phyloP scores from a whole-genome alignment of 2,113 vertebrate species.

The Rhinoderma darwinii region DNA sequence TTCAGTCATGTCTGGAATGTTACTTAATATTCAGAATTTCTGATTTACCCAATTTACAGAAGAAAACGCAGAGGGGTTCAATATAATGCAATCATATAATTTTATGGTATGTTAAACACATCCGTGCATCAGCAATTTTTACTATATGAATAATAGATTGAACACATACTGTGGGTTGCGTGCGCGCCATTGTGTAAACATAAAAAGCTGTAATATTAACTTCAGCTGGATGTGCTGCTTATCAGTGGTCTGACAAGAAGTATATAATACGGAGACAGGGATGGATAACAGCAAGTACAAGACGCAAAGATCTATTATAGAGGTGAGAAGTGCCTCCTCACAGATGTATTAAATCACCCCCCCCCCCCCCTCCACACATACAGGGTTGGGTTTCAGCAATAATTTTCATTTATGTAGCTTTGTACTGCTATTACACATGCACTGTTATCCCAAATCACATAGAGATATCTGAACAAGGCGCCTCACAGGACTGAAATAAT shows the following conservation, averaged over 20 bases:
- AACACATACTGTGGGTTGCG: neutral
- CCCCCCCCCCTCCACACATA: no score
- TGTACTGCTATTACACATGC: no score
- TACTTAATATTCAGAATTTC: slow-evolving; percentile 17
- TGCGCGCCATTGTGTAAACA: neutral
- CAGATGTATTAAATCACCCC: neutral
- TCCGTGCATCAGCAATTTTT: slow-evolving; percentile 24
- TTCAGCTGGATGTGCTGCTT: neutral
- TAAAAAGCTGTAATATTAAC: neutral
- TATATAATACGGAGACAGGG: neutral
- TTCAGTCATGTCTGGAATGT: slow-evolving; percentile 32
- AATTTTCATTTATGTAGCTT: neutral
- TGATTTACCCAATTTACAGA: slow-evolving; percentile 20
- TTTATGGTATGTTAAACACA: slow-evolving; percentile 3
- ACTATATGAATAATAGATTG: slow-evolving; percentile 45
- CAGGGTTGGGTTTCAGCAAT: neutral
- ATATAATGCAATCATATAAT: slow-evolving; percentile 7
- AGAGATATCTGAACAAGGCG: no score
- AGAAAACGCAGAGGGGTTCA: slow-evolving; percentile 17
- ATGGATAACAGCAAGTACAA: neutral
- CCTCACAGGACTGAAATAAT: no score
- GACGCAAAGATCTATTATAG: neutral
- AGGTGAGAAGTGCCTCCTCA: neutral
- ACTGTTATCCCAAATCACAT: no score
- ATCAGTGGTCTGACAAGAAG: neutral